Conservation (phyloP, 2,888 invertebrate genomes). For the Idaea dimidiata region DNA sequence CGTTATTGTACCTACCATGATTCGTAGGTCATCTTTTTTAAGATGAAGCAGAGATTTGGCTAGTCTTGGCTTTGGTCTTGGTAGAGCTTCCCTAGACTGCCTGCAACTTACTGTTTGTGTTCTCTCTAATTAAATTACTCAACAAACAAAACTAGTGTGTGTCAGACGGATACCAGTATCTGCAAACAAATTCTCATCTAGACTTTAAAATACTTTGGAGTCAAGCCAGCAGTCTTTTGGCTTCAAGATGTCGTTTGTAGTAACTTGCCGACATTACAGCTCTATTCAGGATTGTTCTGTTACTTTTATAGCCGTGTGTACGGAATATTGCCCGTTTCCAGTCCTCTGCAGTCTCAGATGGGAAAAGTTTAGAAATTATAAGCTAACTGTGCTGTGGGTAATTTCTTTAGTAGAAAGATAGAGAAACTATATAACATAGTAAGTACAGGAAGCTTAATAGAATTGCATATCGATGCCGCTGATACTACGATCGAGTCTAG, state of each 20-base stretch:
- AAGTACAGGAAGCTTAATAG: no score
- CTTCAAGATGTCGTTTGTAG: conserved; percentile 71
- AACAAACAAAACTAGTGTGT: conserved; percentile 32
- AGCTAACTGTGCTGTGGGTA: background rate
- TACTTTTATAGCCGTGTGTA: conserved; percentile 33
- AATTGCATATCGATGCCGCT: no score
- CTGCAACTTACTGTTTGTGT: background rate
- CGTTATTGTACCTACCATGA: no score
- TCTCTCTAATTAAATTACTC: background rate
- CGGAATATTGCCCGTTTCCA: conserved; percentile 21
- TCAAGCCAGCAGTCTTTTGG: conserved; percentile 74
- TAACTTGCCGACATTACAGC: conserved; percentile 60
- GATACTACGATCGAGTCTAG: no score
- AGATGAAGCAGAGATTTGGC: no score
- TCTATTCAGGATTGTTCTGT: conserved; percentile 50
- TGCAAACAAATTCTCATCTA: conserved; percentile 36
- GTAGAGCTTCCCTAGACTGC: no score
- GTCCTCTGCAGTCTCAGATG: conserved; percentile 13
- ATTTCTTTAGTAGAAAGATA: background rate
- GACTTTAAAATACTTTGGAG: conserved; percentile 68
- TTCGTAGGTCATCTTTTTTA: no score
- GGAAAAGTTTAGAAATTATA: conserved; percentile 18
- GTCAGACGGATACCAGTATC: conserved; percentile 37
- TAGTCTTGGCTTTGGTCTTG: no score
- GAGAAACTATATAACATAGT: no score